Evolutionary conservation across 2,797 vertebrate species (phyloP).

Genomic region (Sardinella longiceps): DNA sequence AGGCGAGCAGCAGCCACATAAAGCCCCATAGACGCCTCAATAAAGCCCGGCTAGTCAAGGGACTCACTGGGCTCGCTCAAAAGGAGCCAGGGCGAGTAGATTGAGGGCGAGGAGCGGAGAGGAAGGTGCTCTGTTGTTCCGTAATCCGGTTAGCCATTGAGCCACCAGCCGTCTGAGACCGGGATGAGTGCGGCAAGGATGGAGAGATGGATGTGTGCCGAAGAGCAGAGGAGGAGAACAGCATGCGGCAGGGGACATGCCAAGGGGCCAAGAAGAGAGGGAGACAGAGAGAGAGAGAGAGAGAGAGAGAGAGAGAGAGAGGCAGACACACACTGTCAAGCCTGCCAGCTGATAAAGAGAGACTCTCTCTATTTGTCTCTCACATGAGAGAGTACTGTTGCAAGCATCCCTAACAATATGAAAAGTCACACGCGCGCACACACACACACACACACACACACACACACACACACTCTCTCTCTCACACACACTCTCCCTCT

Average conservation of each 20-base stretch:
- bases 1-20: constrained; percentile 91
- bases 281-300: constrained; percentile 40
- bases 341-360: constrained; percentile 20
- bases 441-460: neutral
- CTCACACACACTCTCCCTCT: neutral
- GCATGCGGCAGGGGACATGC: constrained; percentile 33
- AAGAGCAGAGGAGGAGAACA: constrained; percentile 47
- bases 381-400: constrained; percentile 13
- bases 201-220: constrained; percentile 73
- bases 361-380: constrained; percentile 3
- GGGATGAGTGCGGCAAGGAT: constrained; percentile 29
- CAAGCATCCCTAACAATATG: constrained; percentile 8
- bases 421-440: neutral
- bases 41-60: constrained; percentile 92
- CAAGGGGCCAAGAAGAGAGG: constrained; percentile 39
- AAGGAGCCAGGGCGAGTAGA: constrained; percentile 80
- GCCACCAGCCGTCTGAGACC: constrained; percentile 90
- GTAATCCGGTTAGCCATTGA: constrained; percentile 92
- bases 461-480: neutral
- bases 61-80: constrained; percentile 89
- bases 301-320: constrained; percentile 40
- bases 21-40: constrained; percentile 92
- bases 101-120: constrained; percentile 81
- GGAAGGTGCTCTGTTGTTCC: constrained; percentile 98
- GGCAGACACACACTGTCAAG: constrained; percentile 22